These are phyloP conservation scores for Diplogasteroides magnus DNA, from an alignment of 1,140 invertebrate species.

Conservation along the genomic window DNA sequence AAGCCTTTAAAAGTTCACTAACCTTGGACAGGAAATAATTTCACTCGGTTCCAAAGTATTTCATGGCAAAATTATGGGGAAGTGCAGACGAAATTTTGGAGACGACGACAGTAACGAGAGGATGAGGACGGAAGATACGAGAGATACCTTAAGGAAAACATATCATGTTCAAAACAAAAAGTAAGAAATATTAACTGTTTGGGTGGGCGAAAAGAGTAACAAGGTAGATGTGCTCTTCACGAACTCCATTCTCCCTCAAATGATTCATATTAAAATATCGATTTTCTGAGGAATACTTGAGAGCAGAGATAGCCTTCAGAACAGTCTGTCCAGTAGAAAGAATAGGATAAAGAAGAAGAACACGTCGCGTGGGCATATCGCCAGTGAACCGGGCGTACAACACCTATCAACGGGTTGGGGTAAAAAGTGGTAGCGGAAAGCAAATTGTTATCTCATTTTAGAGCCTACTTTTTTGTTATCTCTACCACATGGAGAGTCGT, in stretches of 20 bases:
- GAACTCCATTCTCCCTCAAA: constrained; percentile 29
- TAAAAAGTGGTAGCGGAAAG: too few species aligned
- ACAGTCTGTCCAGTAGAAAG: constrained; percentile 41
- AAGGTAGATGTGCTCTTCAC: constrained; percentile 41
- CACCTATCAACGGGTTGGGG: too few species aligned
- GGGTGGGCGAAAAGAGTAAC: constrained; percentile 40
- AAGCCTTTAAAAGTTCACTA: too few species aligned
- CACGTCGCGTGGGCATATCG: constrained; percentile 81
- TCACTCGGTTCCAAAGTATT: constrained; percentile 43
- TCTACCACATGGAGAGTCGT: too few species aligned
- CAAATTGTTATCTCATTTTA: too few species aligned
- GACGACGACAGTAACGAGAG: constrained; percentile 30
- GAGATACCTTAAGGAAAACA: constrained; percentile 1
- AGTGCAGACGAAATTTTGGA: constrained; percentile 10
- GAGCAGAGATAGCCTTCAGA: constrained; percentile 39
- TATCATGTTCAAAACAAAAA: constrained; percentile 8
- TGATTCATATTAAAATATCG: neutral
- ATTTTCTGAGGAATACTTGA: constrained; percentile 5
- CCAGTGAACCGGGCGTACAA: constrained; percentile 94
- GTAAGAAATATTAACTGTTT: constrained; percentile 20
- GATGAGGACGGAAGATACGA: constrained; percentile 14
- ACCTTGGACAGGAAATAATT: neutral
- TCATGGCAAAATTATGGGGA: constrained; percentile 35
- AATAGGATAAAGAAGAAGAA: constrained; percentile 89
- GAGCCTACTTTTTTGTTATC: too few species aligned